Percentiles rank a stretch among this genome's conserved stretches.
Conservation (phyloP, 2,888 invertebrate genomes). For the Cecidostiba fungosa region DNA sequence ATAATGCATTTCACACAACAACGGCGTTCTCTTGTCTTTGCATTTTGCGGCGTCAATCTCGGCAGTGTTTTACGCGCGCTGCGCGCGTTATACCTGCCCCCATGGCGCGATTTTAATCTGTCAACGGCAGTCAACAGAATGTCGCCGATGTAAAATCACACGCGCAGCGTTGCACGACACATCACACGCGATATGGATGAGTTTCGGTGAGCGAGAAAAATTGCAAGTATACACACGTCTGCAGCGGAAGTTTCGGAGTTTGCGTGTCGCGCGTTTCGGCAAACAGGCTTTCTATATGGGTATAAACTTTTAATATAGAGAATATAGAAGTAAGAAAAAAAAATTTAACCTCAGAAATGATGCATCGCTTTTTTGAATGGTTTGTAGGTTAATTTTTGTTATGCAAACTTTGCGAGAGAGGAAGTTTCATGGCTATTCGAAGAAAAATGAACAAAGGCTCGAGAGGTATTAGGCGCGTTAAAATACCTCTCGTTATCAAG, state of each 20-base stretch:
- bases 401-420: neutral
- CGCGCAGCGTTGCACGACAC: neutral
- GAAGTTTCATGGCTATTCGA: neutral
- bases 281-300: too few relatives aligned
- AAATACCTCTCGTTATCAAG: constrained; percentile 13
- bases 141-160: neutral
- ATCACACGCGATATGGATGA: neutral
- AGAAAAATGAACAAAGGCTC: constrained; percentile 15
- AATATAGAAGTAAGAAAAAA: neutral
- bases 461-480: neutral
- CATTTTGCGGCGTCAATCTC: neutral
- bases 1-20: neutral
- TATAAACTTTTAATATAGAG: too few relatives aligned
- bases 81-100: neutral
- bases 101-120: constrained; percentile 30
- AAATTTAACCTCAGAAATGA: neutral
- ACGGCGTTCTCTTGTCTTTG: neutral
- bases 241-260: neutral
- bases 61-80: neutral
- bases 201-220: constrained; percentile 14
- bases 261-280: neutral
- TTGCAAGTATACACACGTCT: neutral
- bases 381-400: constrained; percentile 7
- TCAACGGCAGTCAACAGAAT: constrained; percentile 8
- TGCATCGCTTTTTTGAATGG: neutral